Percentiles rank a stretch among this genome's conserved stretches.
phyloP scores from a whole-genome alignment of 1,140 invertebrate genomes.

The Pseudomyrmex dendroicus region DNA sequence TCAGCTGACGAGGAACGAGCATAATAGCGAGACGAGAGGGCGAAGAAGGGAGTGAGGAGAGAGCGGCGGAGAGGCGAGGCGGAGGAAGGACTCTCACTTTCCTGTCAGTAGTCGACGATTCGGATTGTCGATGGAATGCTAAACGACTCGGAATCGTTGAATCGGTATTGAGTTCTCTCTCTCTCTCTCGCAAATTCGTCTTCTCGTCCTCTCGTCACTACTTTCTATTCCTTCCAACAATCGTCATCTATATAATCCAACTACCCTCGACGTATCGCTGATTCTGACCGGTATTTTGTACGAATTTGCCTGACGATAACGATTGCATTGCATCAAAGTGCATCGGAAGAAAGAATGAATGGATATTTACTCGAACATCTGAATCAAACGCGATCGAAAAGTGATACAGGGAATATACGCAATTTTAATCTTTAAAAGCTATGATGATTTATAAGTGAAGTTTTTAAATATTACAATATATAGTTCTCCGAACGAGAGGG shows the following conservation, averaged over 20 bases:
- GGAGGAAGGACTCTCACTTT: slow-evolving; percentile 78
- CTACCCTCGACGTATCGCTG: slow-evolving; percentile 57
- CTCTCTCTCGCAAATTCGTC: slow-evolving; percentile 61
- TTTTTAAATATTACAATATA: too few relatives aligned
- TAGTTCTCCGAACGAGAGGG: too few relatives aligned
- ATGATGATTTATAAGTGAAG: too few relatives aligned
- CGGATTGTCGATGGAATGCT: slow-evolving; percentile 80
- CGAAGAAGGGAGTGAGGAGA: not conserved
- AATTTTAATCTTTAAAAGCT: too few relatives aligned
- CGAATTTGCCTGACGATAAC: slow-evolving; percentile 67
- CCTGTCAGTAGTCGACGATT: slow-evolving; percentile 75
- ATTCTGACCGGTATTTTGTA: slow-evolving; percentile 66
- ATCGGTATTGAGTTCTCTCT: slow-evolving; percentile 72
- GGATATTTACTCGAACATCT: not conserved
- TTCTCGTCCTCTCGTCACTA: slow-evolving; percentile 42
- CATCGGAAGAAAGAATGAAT: not conserved
- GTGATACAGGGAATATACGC: not conserved
- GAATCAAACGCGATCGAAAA: not conserved
- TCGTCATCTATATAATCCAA: slow-evolving; percentile 56
- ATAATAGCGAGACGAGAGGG: slow-evolving; percentile 70
- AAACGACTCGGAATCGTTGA: slow-evolving; percentile 78
- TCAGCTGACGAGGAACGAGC: slow-evolving; percentile 77
- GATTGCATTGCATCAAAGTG: not conserved
- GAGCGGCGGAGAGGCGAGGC: slow-evolving; percentile 4
- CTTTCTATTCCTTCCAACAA: slow-evolving; percentile 8